Conservation (phyloP, 2,113 vertebrate genomes). For the Anolis carolinensis region DNA sequence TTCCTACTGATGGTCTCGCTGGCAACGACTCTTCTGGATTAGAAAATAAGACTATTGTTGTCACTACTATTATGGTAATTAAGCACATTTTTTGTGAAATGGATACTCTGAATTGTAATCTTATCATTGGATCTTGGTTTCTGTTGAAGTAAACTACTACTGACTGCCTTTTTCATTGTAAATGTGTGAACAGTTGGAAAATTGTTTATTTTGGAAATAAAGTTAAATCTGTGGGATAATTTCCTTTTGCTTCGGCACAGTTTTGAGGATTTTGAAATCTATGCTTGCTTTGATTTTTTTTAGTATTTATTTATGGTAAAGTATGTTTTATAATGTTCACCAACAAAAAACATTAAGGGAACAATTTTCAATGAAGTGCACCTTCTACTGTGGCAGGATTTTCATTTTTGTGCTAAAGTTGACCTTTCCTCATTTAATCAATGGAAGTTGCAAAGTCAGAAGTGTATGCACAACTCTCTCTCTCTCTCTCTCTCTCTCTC, state of each 20-base stretch:
- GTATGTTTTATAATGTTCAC: slow-evolving; percentile 2
- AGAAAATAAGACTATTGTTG: slow-evolving; percentile 98
- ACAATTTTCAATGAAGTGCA: slow-evolving; percentile 18
- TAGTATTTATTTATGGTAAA: accelerated
- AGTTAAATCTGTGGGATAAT: slow-evolving; percentile 37
- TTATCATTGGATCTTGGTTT: slow-evolving; percentile 23
- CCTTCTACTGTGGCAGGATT: slow-evolving; percentile 4
- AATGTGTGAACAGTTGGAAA: slow-evolving; percentile 26
- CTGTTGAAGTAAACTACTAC: slow-evolving; percentile 41
- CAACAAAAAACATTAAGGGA: neutral
- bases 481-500: neutral
- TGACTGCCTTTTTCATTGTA: slow-evolving; percentile 13
- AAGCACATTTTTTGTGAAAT: slow-evolving; percentile 63
- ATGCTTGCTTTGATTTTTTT: neutral
- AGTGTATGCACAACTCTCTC: neutral
- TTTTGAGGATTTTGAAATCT: neutral
- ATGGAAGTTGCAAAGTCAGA: neutral
- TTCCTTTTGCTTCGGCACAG: neutral
- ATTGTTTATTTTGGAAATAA: neutral
- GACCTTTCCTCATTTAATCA: neutral
- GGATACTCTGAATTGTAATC: slow-evolving; percentile 36
- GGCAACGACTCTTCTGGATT: slow-evolving; percentile 92
- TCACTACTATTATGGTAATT: slow-evolving; percentile 98
- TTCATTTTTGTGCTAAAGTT: slow-evolving; percentile 8
- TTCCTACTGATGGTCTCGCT: slow-evolving; percentile 88